Conservation (phyloP, 2,113 vertebrate species). For the Muntiacus reevesi region DNA sequence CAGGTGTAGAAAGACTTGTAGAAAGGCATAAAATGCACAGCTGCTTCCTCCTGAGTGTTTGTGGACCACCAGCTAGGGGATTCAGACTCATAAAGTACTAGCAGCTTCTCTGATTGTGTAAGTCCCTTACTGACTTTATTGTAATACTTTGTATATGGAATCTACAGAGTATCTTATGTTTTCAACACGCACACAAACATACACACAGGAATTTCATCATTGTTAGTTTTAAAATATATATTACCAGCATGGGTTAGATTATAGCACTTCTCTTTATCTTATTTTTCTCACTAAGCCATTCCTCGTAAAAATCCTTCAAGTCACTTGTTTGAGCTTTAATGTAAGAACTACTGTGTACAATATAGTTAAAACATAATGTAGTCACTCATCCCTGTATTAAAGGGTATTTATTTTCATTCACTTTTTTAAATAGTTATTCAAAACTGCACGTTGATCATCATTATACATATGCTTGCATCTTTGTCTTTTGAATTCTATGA, state of each 20-base stretch:
- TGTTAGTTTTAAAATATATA: background rate
- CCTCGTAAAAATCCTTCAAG: background rate
- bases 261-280: background rate
- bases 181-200: background rate
- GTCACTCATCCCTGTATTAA: background rate
- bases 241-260: background rate
- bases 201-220: background rate
- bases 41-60: background rate
- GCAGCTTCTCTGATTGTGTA: background rate
- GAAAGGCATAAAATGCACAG: background rate
- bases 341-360: background rate
- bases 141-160: background rate
- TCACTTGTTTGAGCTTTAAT: background rate
- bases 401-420: background rate
- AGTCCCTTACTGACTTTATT: background rate
- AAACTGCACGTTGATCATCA: background rate
- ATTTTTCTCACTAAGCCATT: background rate
- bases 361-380: background rate
- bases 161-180: background rate
- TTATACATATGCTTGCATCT: background rate
- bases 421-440: background rate
- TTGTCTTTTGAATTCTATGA: background rate
- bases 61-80: background rate
- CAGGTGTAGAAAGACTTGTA: background rate
- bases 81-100: background rate